A percentile compares a stretch with the other conserved stretches of the same genome.
Conservation (phyloP, 1,140 invertebrate species). For the Sesamia nonagrioides region DNA sequence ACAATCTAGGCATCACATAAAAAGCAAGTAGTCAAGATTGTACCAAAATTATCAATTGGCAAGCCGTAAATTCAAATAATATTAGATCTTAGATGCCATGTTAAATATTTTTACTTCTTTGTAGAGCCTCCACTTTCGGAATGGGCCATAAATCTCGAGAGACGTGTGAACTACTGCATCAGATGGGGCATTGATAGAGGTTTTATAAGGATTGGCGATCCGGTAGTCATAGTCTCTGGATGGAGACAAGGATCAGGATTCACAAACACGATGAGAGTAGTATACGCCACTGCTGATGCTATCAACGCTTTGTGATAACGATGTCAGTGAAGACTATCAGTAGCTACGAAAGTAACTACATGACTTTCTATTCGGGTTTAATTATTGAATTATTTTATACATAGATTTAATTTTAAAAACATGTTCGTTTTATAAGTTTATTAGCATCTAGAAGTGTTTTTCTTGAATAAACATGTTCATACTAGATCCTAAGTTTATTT, state of each 20-base stretch:
- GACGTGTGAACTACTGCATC: conserved; percentile 90
- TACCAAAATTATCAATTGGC: no score
- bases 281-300: conserved; percentile 85
- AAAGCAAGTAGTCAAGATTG: no score
- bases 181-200: conserved; percentile 89
- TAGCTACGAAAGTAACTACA: background rate
- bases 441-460: background rate
- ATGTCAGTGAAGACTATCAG: background rate
- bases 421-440: background rate
- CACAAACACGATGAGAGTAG: conserved; percentile 93
- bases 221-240: conserved; percentile 92
- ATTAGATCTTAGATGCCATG: no score
- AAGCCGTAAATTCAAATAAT: background rate
- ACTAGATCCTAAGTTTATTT: conserved; percentile 16
- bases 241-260: conserved; percentile 92
- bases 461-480: conserved; percentile 5
- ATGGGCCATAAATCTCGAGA: conserved; percentile 90
- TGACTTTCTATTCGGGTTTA: no score
- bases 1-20: no score
- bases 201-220: conserved; percentile 91
- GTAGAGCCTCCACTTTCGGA: conserved; percentile 70
- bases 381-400: background rate
- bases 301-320: background rate
- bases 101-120: background rate
- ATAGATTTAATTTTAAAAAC: conserved; percentile 7